Evolutionary conservation across 2,888 invertebrate species (phyloP).

Genomic region (Lucinisca nassula): DNA sequence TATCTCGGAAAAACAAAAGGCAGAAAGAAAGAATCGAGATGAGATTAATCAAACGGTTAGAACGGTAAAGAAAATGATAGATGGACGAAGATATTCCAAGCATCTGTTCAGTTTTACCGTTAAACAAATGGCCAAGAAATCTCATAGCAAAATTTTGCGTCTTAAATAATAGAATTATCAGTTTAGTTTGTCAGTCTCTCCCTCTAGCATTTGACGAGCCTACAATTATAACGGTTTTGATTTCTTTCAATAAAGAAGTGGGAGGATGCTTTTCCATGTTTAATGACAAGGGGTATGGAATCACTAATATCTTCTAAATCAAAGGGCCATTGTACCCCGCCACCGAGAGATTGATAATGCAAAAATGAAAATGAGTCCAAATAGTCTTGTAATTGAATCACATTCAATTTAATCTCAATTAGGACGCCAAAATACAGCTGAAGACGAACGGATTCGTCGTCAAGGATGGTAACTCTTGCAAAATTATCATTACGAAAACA

Average conservation of each 20-base stretch:
- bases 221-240: conserved; percentile 73
- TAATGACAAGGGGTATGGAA: conserved; percentile 61
- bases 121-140: conserved; percentile 19
- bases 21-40: not conserved
- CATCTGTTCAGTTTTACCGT: conserved; percentile 63
- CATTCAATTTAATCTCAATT: conserved; percentile 71
- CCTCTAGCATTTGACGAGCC: conserved; percentile 52
- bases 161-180: conserved; percentile 66
- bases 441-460: too few species aligned
- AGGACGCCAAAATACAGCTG: conserved; percentile 22
- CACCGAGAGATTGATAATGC: conserved; percentile 1
- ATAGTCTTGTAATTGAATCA: conserved; percentile 57
- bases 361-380: conserved; percentile 11
- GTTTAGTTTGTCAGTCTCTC: conserved; percentile 36
- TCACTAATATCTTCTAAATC: conserved; percentile 66
- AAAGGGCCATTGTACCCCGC: conserved; percentile 42
- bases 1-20: conserved; percentile 1
- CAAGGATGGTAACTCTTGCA: too few species aligned
- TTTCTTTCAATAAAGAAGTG: conserved; percentile 67
- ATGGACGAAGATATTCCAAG: conserved; percentile 27
- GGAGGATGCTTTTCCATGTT: conserved; percentile 43
- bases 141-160: conserved; percentile 9
- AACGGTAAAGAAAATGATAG: conserved; percentile 50
- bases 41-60: not conserved
- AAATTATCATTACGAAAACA: too few species aligned